Evolutionary conservation across 2,888 invertebrate species (phyloP), one percentile per base, ranked within the genome.

Genomic region (Lysandra coridon): DNA sequence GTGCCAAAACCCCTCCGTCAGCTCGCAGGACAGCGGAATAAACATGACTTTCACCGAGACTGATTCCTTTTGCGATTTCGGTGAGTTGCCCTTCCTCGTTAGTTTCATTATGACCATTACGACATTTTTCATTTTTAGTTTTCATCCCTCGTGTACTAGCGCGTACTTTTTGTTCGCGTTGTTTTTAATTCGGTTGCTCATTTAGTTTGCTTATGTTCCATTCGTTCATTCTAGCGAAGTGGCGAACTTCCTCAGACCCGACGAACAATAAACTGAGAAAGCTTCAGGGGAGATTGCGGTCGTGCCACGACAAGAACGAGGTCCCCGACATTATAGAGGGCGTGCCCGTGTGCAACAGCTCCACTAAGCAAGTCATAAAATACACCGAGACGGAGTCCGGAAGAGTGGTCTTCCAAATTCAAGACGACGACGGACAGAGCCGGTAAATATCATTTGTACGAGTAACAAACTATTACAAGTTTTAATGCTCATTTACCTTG

Each of bases 21-120:
- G 97, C 85, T 97, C 97, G 5, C 97, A 97, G 87, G 97, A 97
- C 87, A 97, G 97, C 84, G 97, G 97, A 1, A 97, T 97, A 80
- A 97, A 97, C 86, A 92, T 97, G 90, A 96, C 96, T 14, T 97
- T 97, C 88, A 96, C 96, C 78, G 97, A 97, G 83, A 95, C 95
- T 14, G 97, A 97, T 80, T 93, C 95, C n/a, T 95, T 90, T 85
- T 84, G 91, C 81, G 94, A 95, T 80, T 90, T 91, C 80, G 94
- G 94, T 95, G 85, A 91, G 94, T 82, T 78, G 44, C 44, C 64
- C 10, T 49, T 37, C 60, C 53, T 64, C 33, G 77, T 53, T 53
- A 79, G 60, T 57, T 73, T 74, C 30, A 53, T 73, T 30, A 14
- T 78, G 60, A 78, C 69, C 73, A n/a, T 78, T 30, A 33, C 57